Evolutionary conservation across 2,888 invertebrate species (phyloP).

Genomic region (Scaptomyza tumidula): DNA sequence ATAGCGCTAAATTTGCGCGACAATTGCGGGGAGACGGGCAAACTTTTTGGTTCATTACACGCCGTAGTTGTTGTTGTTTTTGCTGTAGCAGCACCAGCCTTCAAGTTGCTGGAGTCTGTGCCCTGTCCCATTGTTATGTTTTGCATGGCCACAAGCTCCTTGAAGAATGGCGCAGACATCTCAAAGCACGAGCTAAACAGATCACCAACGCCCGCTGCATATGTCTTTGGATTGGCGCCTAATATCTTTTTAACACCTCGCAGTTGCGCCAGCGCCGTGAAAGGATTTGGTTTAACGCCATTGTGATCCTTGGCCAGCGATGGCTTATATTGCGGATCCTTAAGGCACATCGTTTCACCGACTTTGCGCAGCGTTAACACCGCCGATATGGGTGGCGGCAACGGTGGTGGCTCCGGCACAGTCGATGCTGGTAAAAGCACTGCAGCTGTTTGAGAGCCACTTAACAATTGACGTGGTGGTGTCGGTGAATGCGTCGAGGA

Average conservation of each 20-base stretch:
- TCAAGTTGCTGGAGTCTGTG: constrained; percentile 12
- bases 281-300: constrained; percentile 88
- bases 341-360: constrained; percentile 93
- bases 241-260: constrained; percentile 93
- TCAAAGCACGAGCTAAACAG: constrained; percentile 92
- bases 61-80: constrained; percentile 19
- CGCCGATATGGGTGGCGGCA: constrained; percentile 79
- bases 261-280: constrained; percentile 90
- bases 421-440: constrained; percentile 38
- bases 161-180: constrained; percentile 89
- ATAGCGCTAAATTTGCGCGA: constrained; percentile 83
- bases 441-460: constrained; percentile 28
- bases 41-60: constrained; percentile 85
- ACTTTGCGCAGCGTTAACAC: constrained; percentile 88
- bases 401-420: constrained; percentile 64
- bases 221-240: constrained; percentile 87
- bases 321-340: constrained; percentile 92
- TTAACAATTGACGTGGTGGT: constrained; percentile 76
- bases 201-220: constrained; percentile 85
- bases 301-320: constrained; percentile 83
- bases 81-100: not conserved
- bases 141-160: constrained; percentile 82
- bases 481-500: constrained; percentile 82
- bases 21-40: constrained; percentile 86
- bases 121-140: constrained; percentile 55